Base-by-base conservation (phyloP, 1,140 invertebrate genomes). In the Leptopilina boulardi region DNA sequence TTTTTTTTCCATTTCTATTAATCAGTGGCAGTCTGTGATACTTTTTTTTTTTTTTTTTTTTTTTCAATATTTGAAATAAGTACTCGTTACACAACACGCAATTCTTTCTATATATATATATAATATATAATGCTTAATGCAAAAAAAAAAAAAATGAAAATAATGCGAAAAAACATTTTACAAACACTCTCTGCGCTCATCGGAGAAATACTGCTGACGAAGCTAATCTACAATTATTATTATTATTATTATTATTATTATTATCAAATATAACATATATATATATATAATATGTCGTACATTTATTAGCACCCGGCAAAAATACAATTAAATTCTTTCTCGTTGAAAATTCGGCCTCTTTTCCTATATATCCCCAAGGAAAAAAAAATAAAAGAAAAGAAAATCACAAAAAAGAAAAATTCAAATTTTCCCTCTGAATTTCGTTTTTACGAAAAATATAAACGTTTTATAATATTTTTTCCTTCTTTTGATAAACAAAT, bases 11-110 rank as follows among this genome's bases (percentile, higher is more conserved):
- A 34, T 34, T 66, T n/a, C n/a, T 34, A 4, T 34, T 38, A 6
- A n/a, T 23, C 56, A 59, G 10, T 59, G 23, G 56, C 56, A 59
- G 56, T 59, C 56, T 59, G 56, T 21, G 21, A 26, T 30, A 21
- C 0, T 51, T 51, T 4, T n/a, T 51, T 51, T 1, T 47, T n/a
- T 47, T 8, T 66, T 34, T 30, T 15, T 11, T 51, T n/a, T 51
- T 51, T 47, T 47, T 15, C 15, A n/a, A n/a, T 34, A 34, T 34
- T 34, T 5, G 59, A 66, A 66, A 66, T 66, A 66, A 66, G 59
- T 66, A 66, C 59, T 66, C 21, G 59, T 66, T 66, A 66, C 59
- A 66, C 59, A 66, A 66, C 15, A 66, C 59, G n/a, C 59, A 66
- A 66, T 66, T 30, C 2, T 66, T 30, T 15, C 51, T 54, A 19